Evolutionary conservation across 2,888 invertebrate species (phyloP).

Genomic region (Zele albiditarsus): DNA sequence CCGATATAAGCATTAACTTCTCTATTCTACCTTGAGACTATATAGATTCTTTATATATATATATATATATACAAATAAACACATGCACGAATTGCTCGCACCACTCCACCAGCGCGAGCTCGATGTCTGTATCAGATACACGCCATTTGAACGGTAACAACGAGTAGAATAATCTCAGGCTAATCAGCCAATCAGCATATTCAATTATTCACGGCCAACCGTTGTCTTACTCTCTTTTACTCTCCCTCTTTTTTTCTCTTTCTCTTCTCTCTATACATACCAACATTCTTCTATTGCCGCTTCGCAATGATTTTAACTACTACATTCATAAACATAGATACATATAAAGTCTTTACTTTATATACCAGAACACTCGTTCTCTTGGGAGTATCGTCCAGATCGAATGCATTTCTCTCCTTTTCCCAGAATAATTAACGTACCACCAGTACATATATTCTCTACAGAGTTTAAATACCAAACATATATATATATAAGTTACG

Average conservation of each 20-base stretch:
- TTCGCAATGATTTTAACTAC: slow-evolving; percentile 16
- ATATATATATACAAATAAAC: not conserved
- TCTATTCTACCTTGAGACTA: slow-evolving; percentile 30
- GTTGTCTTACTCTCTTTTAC: slow-evolving; percentile 22
- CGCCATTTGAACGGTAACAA: slow-evolving; percentile 54
- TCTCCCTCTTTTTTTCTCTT: slow-evolving; percentile 19
- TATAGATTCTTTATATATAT: slow-evolving; percentile 9
- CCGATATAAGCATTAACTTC: slow-evolving; percentile 44
- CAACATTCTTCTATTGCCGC: slow-evolving; percentile 13
- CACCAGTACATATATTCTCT: slow-evolving; percentile 9
- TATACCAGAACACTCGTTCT: slow-evolving; percentile 20
- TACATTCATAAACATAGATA: slow-evolving; percentile 22
- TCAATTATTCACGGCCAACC: slow-evolving; percentile 52
- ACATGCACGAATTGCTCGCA: slow-evolving; percentile 50
- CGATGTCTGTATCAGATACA: slow-evolving; percentile 53
- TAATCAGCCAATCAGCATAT: slow-evolving; percentile 55
- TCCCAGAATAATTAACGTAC: slow-evolving; percentile 31
- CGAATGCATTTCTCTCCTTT: slow-evolving; percentile 32
- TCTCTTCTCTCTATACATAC: slow-evolving; percentile 1
- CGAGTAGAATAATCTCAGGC: slow-evolving; percentile 53
- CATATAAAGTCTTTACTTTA: slow-evolving; percentile 25
- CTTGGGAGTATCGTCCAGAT: slow-evolving; percentile 26
- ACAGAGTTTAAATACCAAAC: slow-evolving; percentile 32
- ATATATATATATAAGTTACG: slow-evolving; percentile 23
- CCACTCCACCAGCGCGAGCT: slow-evolving; percentile 35